Base-by-base conservation (phyloP, 1,140 invertebrate genomes). In the Daktulosphaira vitifoliae region DNA sequence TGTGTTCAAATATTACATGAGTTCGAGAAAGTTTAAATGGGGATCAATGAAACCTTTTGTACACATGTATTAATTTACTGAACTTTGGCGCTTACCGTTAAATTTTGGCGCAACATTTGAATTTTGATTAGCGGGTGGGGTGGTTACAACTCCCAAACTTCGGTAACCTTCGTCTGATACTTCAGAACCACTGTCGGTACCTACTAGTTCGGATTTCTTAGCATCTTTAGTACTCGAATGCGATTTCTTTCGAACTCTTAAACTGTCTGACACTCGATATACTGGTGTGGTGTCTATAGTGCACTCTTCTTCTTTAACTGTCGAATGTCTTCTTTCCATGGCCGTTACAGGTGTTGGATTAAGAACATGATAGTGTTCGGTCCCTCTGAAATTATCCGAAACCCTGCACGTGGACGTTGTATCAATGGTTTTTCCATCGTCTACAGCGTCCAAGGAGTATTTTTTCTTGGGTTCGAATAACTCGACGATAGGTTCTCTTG, bases 161-260 rank as follows among this genome's bases (percentile, higher is more conserved):
- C 88, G 81, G 71, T 92, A 92, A 4, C 89, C 89, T 72, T 90
- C 89, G 74, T 92, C 89, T 44, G 88, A 90, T 18, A 90, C 86
- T 73, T 90, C 88, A 65, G 88, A 90, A 3, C 88, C 86, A 69
- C 88, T 89, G 73, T 90, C 89, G 65, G 86, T 88, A 66, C 65
- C 56, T 0, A 66, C 38, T 1, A 62, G 46, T 15, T 69, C 68
- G 3, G 66, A 65, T n/a, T 65, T 65, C 22, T 59, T 67, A 11
- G 50, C 54, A 26, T 64, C 66, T 5, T 37, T 33, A 16, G 11
- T 13, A 16, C 2, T 20, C 18, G 26, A 7, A 11, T 33, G 5
- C 2, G 59, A 56, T 20, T 42, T 53, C 13, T 39, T 51, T 9
- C 50, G 4, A 18, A 38, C 65, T 25, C 51, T 22, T 15, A 70